phyloP scores from a whole-genome alignment of 2,888 invertebrate genomes.

The Sicus ferrugineus region DNA sequence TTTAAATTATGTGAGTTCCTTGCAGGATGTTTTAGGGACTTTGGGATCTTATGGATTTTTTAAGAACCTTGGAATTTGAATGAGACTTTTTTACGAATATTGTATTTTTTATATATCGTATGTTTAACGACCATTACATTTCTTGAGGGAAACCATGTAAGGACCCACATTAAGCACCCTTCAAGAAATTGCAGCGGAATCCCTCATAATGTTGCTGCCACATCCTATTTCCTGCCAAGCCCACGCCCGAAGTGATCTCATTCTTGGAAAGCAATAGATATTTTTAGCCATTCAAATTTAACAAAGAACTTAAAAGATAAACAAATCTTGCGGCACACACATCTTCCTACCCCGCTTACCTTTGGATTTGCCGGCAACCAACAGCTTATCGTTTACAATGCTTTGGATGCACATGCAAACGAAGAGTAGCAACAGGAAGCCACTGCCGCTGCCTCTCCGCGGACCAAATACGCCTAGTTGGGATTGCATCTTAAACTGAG shows the following conservation, averaged over 20 bases:
- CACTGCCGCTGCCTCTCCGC: neutral
- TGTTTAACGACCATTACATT: no score
- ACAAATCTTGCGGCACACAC: neutral
- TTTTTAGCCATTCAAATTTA: constrained; percentile 10
- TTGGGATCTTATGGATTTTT: no score
- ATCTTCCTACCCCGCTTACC: neutral
- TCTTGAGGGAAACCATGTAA: no score
- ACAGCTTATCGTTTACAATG: neutral
- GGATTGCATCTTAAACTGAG: constrained; percentile 11
- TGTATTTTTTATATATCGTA: no score
- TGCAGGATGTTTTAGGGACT: no score
- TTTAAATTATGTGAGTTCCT: no score
- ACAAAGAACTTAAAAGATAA: neutral
- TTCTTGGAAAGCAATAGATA: neutral
- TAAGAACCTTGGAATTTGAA: no score
- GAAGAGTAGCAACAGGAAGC: neutral
- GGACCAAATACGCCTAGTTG: neutral
- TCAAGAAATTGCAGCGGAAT: no score
- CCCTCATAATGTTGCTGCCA: no score
- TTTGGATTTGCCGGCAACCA: neutral
- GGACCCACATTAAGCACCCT: no score
- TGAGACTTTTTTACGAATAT: no score
- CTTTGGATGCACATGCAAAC: constrained; percentile 6
- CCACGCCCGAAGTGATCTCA: constrained; percentile 18
- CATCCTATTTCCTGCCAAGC: no score